Conservation (phyloP, 2,113 vertebrate genomes). For the Beaufortia kweichowensis region DNA sequence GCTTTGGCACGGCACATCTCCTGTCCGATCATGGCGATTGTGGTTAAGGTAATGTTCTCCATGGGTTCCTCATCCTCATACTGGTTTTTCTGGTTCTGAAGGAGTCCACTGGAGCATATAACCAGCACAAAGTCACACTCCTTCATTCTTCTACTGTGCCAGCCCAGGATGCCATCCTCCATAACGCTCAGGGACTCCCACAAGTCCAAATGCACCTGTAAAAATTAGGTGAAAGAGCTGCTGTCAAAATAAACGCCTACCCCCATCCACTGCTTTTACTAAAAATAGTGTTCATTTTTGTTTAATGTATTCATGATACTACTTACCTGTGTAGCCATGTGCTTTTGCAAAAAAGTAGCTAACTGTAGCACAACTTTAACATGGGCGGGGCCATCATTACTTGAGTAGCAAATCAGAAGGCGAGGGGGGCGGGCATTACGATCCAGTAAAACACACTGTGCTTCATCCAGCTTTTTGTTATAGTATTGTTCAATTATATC, state of each 20-base stretch:
- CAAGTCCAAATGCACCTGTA: constrained; percentile 74
- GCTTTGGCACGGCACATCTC: constrained; percentile 67
- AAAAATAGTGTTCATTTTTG: no score
- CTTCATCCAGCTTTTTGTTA: constrained; percentile 47
- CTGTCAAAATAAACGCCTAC: no score
- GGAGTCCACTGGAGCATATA: constrained; percentile 69
- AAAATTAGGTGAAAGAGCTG: not conserved
- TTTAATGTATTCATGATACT: not conserved
- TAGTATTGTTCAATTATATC: constrained; percentile 58
- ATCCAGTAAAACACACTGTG: constrained; percentile 34
- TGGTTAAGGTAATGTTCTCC: constrained; percentile 45
- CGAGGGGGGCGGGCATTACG: constrained; percentile 61
- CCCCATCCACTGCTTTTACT: no score
- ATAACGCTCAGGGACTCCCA: constrained; percentile 73
- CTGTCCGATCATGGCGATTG: constrained; percentile 66
- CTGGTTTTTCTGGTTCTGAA: constrained; percentile 2
- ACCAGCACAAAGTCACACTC: constrained; percentile 75
- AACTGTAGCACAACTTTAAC: constrained; percentile 70
- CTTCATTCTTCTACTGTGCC: constrained; percentile 68
- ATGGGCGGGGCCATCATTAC: constrained; percentile 69
- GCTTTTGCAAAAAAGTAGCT: constrained; percentile 74
- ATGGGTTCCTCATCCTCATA: not conserved
- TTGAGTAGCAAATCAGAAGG: constrained; percentile 76
- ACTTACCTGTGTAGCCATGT: constrained; percentile 74
- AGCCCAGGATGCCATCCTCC: constrained; percentile 69